phyloP scores from a whole-genome alignment of 2,113 vertebrate genomes.

The Oostethus manadensis region DNA sequence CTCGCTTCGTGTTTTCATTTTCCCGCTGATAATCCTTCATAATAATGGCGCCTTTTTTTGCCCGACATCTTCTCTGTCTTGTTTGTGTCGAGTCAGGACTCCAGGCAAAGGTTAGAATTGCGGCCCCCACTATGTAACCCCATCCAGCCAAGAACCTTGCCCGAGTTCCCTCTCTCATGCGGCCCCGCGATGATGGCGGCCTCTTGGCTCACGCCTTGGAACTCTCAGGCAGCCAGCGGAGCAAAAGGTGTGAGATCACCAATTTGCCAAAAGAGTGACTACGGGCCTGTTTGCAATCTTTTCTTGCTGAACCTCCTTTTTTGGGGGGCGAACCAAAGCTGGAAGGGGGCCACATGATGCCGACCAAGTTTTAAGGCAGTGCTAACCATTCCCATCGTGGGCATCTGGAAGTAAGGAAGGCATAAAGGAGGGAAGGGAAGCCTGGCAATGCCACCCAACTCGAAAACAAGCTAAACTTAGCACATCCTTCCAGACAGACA shows the following conservation, averaged over 20 bases:
- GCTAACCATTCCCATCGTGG: constrained; percentile 55
- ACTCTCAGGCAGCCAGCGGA: constrained; percentile 24
- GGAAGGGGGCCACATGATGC: constrained; percentile 56
- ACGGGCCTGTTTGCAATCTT: constrained; percentile 48
- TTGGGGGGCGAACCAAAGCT: constrained; percentile 51
- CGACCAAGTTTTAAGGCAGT: constrained; percentile 62
- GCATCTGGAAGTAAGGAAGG: constrained; percentile 60
- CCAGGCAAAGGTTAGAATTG: constrained; percentile 27
- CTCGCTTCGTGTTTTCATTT: constrained; percentile 40
- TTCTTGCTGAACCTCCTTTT: constrained; percentile 38
- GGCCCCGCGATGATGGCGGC: constrained; percentile 16
- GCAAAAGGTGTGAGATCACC: constrained; percentile 50
- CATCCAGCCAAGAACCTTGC: not conserved
- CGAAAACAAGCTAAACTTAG: constrained; percentile 53
- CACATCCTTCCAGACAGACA: not conserved
- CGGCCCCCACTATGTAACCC: constrained; percentile 14
- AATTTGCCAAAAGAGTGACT: constrained; percentile 46
- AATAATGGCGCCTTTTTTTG: constrained; percentile 19
- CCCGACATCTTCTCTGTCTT: constrained; percentile 10
- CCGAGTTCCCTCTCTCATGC: constrained; percentile 21
- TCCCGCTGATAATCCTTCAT: constrained; percentile 24
- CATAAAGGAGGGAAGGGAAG: constrained; percentile 45
- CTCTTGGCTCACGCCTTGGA: constrained; percentile 51
- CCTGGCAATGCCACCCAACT: constrained; percentile 67
- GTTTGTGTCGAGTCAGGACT: constrained; percentile 13